These are phyloP conservation scores for Notarius lentiginosus DNA, from an alignment of 2,113 vertebrate species.

Conservation along the genomic window DNA sequence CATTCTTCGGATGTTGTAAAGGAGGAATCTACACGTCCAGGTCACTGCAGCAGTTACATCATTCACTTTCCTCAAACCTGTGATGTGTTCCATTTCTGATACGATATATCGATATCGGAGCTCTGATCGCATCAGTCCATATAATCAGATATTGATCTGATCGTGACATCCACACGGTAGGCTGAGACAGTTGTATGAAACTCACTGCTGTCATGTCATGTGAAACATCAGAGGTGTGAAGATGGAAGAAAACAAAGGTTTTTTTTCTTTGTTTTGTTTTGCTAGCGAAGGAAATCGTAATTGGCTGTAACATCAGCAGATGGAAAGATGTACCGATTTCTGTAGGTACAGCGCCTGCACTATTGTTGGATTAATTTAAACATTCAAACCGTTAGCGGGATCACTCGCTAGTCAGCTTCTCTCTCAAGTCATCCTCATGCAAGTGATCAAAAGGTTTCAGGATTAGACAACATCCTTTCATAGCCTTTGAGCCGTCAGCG, in stretches of 20 bases:
- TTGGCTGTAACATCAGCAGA: not conserved
- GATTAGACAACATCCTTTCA: conserved; percentile 34
- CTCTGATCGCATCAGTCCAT: not conserved
- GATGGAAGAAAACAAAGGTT: not conserved
- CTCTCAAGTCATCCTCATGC: conserved; percentile 22
- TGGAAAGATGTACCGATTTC: too few species aligned
- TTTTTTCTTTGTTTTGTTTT: too few species aligned
- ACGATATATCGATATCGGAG: not conserved
- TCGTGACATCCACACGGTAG: not conserved
- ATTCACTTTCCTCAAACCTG: not conserved
- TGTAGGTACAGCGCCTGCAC: not conserved
- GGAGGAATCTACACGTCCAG: too few species aligned
- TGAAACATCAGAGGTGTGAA: not conserved
- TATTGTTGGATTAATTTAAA: conserved; percentile 25
- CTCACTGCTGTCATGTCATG: not conserved
- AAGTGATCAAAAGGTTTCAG: conserved; percentile 7
- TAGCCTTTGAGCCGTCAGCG: conserved; percentile 19
- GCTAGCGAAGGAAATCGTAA: too few species aligned
- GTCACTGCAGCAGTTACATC: not conserved
- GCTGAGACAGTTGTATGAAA: not conserved
- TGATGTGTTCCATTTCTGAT: not conserved
- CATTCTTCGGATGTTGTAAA: too few species aligned
- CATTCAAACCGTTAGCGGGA: conserved; percentile 6
- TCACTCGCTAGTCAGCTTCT: not conserved
- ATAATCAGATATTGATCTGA: not conserved